Evolutionary conservation across 2,113 vertebrate species (phyloP), one percentile per base, ranked within the genome.

Genomic region (Athene noctua): DNA sequence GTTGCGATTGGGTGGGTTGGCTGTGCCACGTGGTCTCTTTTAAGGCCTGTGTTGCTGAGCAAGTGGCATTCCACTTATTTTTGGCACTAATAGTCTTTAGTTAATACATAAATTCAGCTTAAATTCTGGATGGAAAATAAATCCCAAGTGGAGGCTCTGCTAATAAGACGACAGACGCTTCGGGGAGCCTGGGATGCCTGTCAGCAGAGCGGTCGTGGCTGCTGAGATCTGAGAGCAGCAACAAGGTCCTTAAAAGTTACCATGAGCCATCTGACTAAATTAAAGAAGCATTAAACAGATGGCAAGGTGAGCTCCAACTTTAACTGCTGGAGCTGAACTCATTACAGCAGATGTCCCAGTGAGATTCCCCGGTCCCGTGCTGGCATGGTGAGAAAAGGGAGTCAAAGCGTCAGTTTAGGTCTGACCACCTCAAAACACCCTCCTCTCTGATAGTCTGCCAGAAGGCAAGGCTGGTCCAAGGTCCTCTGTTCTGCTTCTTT

Each of bases 61-160:
- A 94, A 97, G 94, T 91, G 86, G 92, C 96, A 96, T 97, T 79
- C 91, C 58, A 84, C 95, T 97, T 95, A 97, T 96, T 97, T 97
- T 97, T 96, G 96, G 95, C 94, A 89, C 94, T 96, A 96, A 96
- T 97, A 96, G 96, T 96, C 94, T 97, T 97, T 96, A 97, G 97
- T 96, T 97, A 97, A 97, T 97, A 96, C 95, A 96, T 94, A 94
- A 95, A 96, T 96, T 96, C 97, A 94, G 96, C 94, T 95, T 95
- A 91, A 72, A 94, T 96, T 97, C 95, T 85, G 94, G 92, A 94
- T 96, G 95, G 94, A 91, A 95, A 79, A 95, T 96, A 95, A 96
- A 94, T 97, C 95, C 95, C 96, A 94, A 94, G 94, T 36, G 95
- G 92, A 91, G 70, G 86, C 96, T 90, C 85, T 88, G 95, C 59